A percentile compares a stretch with the other conserved stretches of the same genome.
Conservation (phyloP, 1,140 invertebrate species). For the Apis mellifera region Amel_HAv3.1 CM009937.2:2323501-2324000, state of each 20-base stretch:
- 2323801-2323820: constrained; percentile 1
- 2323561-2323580: constrained; percentile 97
- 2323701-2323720: not conserved
- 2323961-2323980: not conserved
- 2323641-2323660: constrained; percentile 77
- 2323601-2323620: constrained; percentile 81
- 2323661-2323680: constrained; percentile 30
- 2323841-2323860: constrained; percentile 2
- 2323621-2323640: constrained; percentile 69
- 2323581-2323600: constrained; percentile 93
- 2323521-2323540: constrained; percentile 96
- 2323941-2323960: constrained; percentile 7
- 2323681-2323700: constrained; percentile 6
- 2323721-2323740: not conserved
- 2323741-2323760: not conserved
- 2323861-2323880: not conserved
- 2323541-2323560: constrained; percentile 98
- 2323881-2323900: constrained; percentile 6
- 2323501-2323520: constrained; percentile 95
- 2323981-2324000: not conserved
- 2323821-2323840: not conserved
- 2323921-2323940: constrained; percentile 6
- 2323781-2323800: constrained; percentile 11
- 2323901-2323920: not conserved
- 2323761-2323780: constrained; percentile 2